Base-by-base conservation (phyloP, 92 coral and sea anemone species). In the Isaurus tuberculatus region DNA sequence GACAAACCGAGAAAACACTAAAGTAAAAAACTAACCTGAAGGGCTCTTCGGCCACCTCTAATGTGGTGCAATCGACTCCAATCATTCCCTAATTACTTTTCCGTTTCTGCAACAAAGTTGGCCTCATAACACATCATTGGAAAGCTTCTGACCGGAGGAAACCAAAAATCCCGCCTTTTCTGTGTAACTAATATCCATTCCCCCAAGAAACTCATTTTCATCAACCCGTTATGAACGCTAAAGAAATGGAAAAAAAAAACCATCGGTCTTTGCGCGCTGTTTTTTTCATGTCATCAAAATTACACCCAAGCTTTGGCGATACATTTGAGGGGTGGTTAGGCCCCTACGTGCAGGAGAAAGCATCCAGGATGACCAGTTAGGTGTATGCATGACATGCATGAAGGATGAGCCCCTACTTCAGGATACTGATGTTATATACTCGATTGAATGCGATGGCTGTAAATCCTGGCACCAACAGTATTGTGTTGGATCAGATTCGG, bases 311-410 rank as follows among this genome's bases (percentile, higher is more conserved):
- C 34, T 73, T 3, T 19, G 14, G 61, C 23, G 79, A 43, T 28
- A 73, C 32, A 73, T 73, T 40, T 73, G 61, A 30, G 79, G 79
- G 79, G 75, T 53, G 61, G 61, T 53, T 53, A 53, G 61, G 61
- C 27, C 61, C 61, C 61, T 53, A 19, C 61, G 61, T 53, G 61
- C 4, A 36, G 42, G 8, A 36, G 57, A 53, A 53, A 53, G 61
- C 61, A 53, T 53, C 26, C 26, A 53, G 25, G 61, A 53, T 53
- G 78, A 71, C 57, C 79, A 83, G 53, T 32, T 83, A 32, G n/a
- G n/a, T n/a, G n/a, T n/a, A n/a, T 83, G 87, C 69, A 83, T 83
- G 83, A 83, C 83, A 72, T 70, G 83, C 72, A 37, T 83, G n/a
- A 83, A 73, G 49, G 84, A 72, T 31, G 88, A 84, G 73, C 84